Conservation (phyloP, 2,797 vertebrate species). For the Onychomys torridus region DNA sequence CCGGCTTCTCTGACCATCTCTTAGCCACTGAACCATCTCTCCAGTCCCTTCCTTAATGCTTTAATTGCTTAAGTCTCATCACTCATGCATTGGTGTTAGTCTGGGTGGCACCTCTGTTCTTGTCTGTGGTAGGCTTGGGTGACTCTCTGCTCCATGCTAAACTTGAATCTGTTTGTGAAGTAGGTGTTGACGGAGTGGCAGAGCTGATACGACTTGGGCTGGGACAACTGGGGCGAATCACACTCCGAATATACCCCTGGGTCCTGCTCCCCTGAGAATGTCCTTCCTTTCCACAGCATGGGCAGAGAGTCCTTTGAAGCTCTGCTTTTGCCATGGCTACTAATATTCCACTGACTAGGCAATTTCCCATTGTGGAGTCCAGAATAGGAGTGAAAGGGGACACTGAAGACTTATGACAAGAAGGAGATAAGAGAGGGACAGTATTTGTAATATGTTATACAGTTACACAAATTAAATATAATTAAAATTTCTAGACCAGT, state of each 20-base stretch:
- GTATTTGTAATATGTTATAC: not conserved
- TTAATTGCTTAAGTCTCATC: not conserved
- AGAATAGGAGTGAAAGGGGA: not conserved
- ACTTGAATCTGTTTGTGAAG: not conserved
- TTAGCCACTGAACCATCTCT: not conserved
- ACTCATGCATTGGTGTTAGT: not conserved
- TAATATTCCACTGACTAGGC: not conserved
- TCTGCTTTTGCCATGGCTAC: not conserved
- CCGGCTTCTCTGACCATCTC: not conserved
- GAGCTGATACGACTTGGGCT: not conserved
- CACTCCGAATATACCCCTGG: not conserved
- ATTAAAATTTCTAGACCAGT: conserved; percentile 16
- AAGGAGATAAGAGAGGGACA: not conserved
- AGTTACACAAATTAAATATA: not conserved
- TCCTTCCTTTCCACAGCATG: not conserved
- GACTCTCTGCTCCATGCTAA: not conserved
- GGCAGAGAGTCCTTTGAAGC: not conserved
- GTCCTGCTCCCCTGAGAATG: not conserved
- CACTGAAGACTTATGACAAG: not conserved
- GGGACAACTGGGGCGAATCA: no score
- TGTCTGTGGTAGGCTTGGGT: not conserved
- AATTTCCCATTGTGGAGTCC: not conserved
- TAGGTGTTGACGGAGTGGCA: not conserved
- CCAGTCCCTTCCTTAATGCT: not conserved
- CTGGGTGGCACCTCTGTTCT: not conserved